These are phyloP conservation scores for Telmatherina bonti DNA, from an alignment of 2,797 vertebrate species.

Conservation along the genomic window DNA sequence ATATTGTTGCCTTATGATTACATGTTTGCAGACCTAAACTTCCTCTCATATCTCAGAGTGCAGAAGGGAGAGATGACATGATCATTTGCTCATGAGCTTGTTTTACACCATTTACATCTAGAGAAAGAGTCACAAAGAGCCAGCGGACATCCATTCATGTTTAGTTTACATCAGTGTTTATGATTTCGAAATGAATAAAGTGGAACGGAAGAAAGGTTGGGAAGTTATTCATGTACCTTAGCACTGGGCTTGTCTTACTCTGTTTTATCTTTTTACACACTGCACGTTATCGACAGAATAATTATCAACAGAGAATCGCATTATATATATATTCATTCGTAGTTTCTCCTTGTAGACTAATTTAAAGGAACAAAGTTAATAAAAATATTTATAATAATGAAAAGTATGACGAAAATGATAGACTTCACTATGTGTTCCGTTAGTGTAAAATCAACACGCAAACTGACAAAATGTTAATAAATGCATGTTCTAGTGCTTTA, in stretches of 20 bases:
- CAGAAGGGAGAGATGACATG: background rate
- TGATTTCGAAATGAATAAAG: background rate
- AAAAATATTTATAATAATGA: background rate
- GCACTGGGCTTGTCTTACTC: background rate
- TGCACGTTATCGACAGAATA: background rate
- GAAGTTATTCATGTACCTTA: background rate
- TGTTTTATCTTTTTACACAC: background rate
- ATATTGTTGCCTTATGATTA: conserved; percentile 16
- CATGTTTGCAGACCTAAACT: conserved; percentile 5
- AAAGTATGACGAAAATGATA: background rate
- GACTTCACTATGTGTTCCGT: background rate
- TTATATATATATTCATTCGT: background rate
- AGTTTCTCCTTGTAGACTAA: background rate
- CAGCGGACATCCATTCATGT: background rate
- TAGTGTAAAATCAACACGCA: background rate
- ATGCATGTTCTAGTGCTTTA: background rate
- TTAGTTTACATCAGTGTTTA: background rate
- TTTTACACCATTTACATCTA: background rate
- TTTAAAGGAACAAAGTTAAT: background rate
- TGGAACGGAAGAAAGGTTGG: background rate
- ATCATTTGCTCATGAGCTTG: background rate
- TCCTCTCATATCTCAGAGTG: background rate
- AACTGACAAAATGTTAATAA: background rate
- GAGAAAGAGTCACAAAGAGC: background rate
- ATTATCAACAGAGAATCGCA: background rate